Evolutionary conservation across 2,888 invertebrate species (phyloP).

Genomic region (Drosophila formosana): DNA sequence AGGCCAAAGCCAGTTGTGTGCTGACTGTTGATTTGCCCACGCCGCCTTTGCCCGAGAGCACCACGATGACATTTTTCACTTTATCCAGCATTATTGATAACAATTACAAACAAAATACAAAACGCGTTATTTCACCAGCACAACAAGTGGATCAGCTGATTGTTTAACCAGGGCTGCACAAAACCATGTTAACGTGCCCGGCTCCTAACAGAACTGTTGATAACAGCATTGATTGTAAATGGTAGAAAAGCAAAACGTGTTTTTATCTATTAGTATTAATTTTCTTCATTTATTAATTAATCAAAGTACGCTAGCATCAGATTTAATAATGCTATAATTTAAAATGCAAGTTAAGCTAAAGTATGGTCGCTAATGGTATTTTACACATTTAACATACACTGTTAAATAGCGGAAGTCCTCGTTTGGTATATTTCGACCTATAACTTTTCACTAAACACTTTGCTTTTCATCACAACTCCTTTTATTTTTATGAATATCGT

Average conservation of each 20-base stretch:
- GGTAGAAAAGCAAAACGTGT: neutral
- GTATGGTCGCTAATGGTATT: no score
- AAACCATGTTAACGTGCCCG: neutral
- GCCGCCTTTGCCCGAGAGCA: conserved; percentile 99
- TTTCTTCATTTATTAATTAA: neutral
- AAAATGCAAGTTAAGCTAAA: no score
- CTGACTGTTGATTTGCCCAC: conserved; percentile 99
- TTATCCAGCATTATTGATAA: conserved; percentile 89
- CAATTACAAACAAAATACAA: conserved; percentile 4
- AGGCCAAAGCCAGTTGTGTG: conserved; percentile 94
- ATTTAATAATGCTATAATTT: no score
- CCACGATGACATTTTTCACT: conserved; percentile 94
- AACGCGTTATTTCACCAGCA: conserved; percentile 12
- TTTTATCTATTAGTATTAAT: neutral
- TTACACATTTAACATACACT: neutral
- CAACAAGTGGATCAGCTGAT: conserved; percentile 38
- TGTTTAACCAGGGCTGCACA: conserved; percentile 19
- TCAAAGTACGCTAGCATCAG: neutral
- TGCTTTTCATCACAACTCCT: no score
- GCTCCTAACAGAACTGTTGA: conserved; percentile 1
- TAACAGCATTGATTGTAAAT: neutral
- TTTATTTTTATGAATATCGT: no score
- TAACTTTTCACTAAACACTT: neutral
- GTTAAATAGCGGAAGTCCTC: neutral
- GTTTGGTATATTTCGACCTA: neutral